Base-by-base conservation (phyloP, 2,797 vertebrate species). In the Fratercula arctica region DNA sequence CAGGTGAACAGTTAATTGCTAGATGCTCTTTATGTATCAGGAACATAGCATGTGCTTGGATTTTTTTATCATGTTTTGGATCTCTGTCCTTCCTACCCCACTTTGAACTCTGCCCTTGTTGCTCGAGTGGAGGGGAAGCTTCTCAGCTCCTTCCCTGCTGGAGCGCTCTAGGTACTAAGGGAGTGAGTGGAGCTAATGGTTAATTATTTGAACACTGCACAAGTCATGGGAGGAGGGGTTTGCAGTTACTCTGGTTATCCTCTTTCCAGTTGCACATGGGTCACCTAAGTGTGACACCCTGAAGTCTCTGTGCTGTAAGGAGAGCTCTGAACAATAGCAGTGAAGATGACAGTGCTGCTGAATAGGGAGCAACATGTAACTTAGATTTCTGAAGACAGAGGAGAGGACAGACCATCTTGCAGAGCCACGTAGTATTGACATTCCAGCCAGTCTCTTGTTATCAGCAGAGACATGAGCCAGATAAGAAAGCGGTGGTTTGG, bases 181-280 rank as follows among this genome's bases (percentile, higher is more conserved):
- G 28, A 45, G 7, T 16, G 20, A 68, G 29, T n/a, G 23, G 16
- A 7, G 37, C 31, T 46, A 5, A 16, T 51, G 17, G 15, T 56
- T 79, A 33, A 45, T 67, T 19, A 25, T 1, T 1, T 74, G 35
- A 70, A 35, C 6, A 3, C 35, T 48, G 29, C 6, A 1, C 0
- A 0, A n/a, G 33, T 79, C 17, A 8, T 9, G 5, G 35, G 28
- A 60, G 50, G 51, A 79, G 31, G 28, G 11, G 4, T 73, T 85
- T 87, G n/a, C 43, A 35, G n/a, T 45, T 78, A 59, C 21, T 78
- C 26, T 46, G 43, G 25, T 86, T 69, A 18, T 1, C n/a, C 10
- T 43, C 57, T 89, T 74, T 74, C 35, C 26, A 20, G 48, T 17
- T 76, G 59, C 4, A 2, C 6, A 1, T 31, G 25, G 51, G 60